Evolutionary conservation across 2,888 invertebrate genomes (phyloP).

Genomic region (Prostheceraeus crozeri): DNA sequence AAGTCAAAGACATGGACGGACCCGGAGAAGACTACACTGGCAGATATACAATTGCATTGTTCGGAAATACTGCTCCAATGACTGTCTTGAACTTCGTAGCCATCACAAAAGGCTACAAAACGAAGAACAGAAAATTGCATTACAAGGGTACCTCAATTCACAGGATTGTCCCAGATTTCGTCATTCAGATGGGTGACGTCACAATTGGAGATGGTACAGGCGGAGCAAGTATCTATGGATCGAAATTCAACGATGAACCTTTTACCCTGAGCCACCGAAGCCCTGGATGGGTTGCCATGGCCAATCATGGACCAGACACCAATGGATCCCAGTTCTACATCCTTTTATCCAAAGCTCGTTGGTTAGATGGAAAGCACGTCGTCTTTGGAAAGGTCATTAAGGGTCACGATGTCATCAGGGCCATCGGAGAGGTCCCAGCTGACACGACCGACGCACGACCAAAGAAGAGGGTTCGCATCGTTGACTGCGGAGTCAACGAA

Average conservation of each 20-base stretch:
- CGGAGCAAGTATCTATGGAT: slow-evolving; percentile 55
- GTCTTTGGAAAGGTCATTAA: slow-evolving; percentile 56
- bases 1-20: slow-evolving; percentile 49
- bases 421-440: slow-evolving; percentile 46
- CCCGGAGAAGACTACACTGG: slow-evolving; percentile 43
- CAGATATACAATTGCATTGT: slow-evolving; percentile 50
- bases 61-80: slow-evolving; percentile 54
- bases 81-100: slow-evolving; percentile 53
- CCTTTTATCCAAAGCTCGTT: slow-evolving; percentile 52
- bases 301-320: slow-evolving; percentile 56
- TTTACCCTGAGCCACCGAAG: slow-evolving; percentile 52
- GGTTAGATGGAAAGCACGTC: slow-evolving; percentile 56
- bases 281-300: slow-evolving; percentile 56
- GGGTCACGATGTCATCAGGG: slow-evolving; percentile 45
- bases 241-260: slow-evolving; percentile 54
- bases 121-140: slow-evolving; percentile 45
- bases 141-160: slow-evolving; percentile 53
- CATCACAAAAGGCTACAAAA: slow-evolving; percentile 50
- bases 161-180: slow-evolving; percentile 54
- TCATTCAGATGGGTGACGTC: slow-evolving; percentile 57
- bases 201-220: slow-evolving; percentile 54
- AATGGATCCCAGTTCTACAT: slow-evolving; percentile 58
- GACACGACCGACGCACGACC: slow-evolving; percentile 47
- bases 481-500: slow-evolving; percentile 47
- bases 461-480: slow-evolving; percentile 47